A percentile compares a stretch with the other conserved stretches of the same genome.
Evolutionary conservation across 2,113 vertebrate species (phyloP).

Genomic region (Oryzias javanicus): DNA sequence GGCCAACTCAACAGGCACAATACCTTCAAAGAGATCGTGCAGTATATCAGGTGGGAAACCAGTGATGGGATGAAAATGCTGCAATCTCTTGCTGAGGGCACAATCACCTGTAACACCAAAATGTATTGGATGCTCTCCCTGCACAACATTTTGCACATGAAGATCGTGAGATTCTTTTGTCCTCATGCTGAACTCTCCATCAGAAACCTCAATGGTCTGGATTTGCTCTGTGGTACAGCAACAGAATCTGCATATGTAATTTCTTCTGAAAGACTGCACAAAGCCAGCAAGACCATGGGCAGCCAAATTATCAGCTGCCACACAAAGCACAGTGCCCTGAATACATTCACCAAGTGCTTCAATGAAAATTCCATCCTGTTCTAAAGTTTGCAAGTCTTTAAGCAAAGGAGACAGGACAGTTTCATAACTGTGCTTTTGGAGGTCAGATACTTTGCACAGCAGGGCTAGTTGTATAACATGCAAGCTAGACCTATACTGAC

Average conservation of each 20-base stretch:
- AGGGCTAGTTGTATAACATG: conserved; percentile 33
- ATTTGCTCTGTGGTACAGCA: no score
- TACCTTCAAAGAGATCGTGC: neutral
- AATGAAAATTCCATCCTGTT: conserved; percentile 37
- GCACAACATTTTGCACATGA: no score
- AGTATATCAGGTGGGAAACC: no score
- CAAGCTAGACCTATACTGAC: conserved; percentile 25
- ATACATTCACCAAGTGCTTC: conserved; percentile 22
- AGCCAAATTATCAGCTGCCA: conserved; percentile 42
- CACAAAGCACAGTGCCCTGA: conserved; percentile 24
- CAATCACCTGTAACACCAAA: no score
- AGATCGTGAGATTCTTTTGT: no score
- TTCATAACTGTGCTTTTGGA: conserved; percentile 27
- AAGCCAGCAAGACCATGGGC: conserved; percentile 30
- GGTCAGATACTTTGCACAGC: conserved; percentile 29
- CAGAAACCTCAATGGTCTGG: no score
- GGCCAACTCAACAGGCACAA: conserved; percentile 1
- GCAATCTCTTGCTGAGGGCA: no score
- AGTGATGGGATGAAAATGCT: no score
- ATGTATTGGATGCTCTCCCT: no score
- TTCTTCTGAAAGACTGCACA: conserved; percentile 19
- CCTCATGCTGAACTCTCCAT: no score
- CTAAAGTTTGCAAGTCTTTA: conserved; percentile 30
- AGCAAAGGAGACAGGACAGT: conserved; percentile 30
- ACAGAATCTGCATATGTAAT: no score